Percentiles rank a stretch among this genome's conserved stretches.
Evolutionary conservation across 2,888 invertebrate genomes (phyloP).

Genomic region (Pseudoips prasinana): DNA sequence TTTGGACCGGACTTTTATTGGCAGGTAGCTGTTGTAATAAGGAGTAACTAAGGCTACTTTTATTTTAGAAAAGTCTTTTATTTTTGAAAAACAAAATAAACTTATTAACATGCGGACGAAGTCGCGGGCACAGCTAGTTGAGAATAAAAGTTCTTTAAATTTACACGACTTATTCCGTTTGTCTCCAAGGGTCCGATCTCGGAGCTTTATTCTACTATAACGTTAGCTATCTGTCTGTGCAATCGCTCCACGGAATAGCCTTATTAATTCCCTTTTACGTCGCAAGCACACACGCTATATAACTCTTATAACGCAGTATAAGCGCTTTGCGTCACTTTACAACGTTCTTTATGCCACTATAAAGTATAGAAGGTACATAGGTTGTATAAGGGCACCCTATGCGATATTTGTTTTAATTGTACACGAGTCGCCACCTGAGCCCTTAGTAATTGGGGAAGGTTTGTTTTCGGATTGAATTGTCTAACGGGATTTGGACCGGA

Average conservation of each 20-base stretch:
- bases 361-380: slow-evolving; percentile 58
- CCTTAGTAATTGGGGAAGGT: slow-evolving; percentile 35
- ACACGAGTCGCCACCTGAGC: slow-evolving; percentile 60
- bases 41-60: too few species aligned
- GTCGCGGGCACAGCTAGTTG: too few species aligned
- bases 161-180: too few species aligned
- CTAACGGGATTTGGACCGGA: slow-evolving; percentile 3
- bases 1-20: too few species aligned
- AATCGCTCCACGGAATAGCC: slow-evolving; percentile 69
- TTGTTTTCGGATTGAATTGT: slow-evolving; percentile 25
- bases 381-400: slow-evolving; percentile 41
- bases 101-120: too few species aligned
- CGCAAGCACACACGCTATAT: slow-evolving; percentile 48
- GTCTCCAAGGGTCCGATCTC: too few species aligned
- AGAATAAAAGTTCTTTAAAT: too few species aligned
- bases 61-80: too few species aligned
- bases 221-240: slow-evolving; percentile 59
- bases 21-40: too few species aligned
- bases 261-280: slow-evolving; percentile 79
- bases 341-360: slow-evolving; percentile 74
- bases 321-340: slow-evolving; percentile 69
- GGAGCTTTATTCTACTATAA: slow-evolving; percentile 49
- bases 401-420: slow-evolving; percentile 70
- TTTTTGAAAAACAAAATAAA: too few species aligned
- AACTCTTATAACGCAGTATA: slow-evolving; percentile 35